phyloP scores from a whole-genome alignment of 2,113 vertebrate species.

The Dasypus novemcinctus region DNA sequence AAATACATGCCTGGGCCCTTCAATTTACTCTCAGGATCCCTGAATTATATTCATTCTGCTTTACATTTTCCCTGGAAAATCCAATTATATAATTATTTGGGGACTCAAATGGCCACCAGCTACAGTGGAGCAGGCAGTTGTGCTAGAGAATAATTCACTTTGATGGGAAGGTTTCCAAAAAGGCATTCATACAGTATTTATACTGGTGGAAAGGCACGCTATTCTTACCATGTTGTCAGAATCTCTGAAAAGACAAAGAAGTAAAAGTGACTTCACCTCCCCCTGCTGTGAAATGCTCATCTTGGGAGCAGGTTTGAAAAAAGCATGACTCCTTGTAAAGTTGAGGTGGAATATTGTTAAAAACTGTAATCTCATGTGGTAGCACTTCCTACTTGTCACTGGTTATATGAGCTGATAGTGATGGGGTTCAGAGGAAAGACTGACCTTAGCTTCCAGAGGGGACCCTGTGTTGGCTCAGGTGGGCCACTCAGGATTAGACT shows the following conservation, averaged over 20 bases:
- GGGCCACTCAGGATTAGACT: not conserved
- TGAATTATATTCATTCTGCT: constrained; percentile 81
- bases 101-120: constrained; percentile 76
- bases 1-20: constrained; percentile 65
- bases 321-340: not conserved
- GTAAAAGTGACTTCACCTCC: not conserved
- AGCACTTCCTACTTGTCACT: not conserved
- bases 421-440: not conserved
- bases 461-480: not conserved
- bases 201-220: constrained; percentile 63
- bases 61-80: constrained; percentile 76
- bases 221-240: constrained; percentile 70
- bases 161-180: constrained; percentile 79
- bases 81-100: constrained; percentile 71
- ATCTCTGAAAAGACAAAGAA: constrained; percentile 47
- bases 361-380: not conserved
- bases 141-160: constrained; percentile 80
- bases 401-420: accelerated
- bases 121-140: constrained; percentile 70
- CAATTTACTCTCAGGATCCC: constrained; percentile 72
- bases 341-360: not conserved
- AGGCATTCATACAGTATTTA: constrained; percentile 81
- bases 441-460: not conserved
- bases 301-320: not conserved
- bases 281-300: not conserved